phyloP scores from a whole-genome alignment of 2,113 vertebrate species.

The Cettia cetti region DNA sequence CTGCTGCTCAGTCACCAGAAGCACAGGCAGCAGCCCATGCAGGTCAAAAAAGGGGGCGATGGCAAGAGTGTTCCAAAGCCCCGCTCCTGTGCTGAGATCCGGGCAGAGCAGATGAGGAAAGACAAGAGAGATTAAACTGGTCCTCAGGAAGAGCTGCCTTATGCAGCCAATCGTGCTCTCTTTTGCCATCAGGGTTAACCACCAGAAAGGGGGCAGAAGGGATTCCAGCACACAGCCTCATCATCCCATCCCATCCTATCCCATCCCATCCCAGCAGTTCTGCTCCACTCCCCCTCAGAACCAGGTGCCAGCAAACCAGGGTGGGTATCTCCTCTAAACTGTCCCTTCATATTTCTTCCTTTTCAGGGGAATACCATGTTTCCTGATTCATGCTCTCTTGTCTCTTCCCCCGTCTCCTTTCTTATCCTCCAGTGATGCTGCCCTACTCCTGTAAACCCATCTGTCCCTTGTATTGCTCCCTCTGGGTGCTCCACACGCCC shows the following conservation, averaged over 20 bases:
- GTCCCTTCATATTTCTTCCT: not conserved
- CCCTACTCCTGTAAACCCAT: not conserved
- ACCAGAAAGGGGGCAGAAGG: not conserved
- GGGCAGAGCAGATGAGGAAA: not conserved
- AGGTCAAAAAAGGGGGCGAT: not conserved
- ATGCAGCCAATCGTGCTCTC: not conserved
- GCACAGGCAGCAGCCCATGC: not conserved
- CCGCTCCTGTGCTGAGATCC: not conserved
- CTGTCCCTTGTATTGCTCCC: not conserved
- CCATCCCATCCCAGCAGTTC: not conserved
- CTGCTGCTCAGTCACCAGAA: not conserved
- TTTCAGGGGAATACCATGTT: not conserved
- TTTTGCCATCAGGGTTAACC: not conserved
- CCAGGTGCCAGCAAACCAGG: not conserved
- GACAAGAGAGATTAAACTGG: not conserved
- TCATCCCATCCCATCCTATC: not conserved
- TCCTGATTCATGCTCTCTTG: not conserved
- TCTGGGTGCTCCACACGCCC: not conserved
- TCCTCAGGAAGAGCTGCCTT: not conserved
- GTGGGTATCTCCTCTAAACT: not conserved
- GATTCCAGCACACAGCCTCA: not conserved
- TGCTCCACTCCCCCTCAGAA: not conserved
- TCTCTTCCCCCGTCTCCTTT: not conserved
- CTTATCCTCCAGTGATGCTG: not conserved
- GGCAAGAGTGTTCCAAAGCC: not conserved